Conservation (phyloP, 2,797 vertebrate species). For the Tapirus indicus region DNA sequence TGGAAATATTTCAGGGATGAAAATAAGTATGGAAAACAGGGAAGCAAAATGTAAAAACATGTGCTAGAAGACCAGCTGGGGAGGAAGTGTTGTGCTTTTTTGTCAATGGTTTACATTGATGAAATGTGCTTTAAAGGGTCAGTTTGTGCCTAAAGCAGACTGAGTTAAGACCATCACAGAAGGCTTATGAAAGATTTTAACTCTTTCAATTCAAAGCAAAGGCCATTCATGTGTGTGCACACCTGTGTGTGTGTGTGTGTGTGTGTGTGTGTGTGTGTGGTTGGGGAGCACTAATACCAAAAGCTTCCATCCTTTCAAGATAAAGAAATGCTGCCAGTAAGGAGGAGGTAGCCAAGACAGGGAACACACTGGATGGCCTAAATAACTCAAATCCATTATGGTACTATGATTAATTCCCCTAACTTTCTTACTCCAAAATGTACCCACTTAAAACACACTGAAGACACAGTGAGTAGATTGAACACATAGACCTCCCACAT, state of each 20-base stretch:
- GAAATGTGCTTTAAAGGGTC: neutral
- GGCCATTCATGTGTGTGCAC: neutral
- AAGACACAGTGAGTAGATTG: neutral
- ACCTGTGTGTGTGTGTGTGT: neutral
- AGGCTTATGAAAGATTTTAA: neutral
- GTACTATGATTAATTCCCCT: neutral
- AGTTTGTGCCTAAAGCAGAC: neutral
- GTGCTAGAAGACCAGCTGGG: neutral
- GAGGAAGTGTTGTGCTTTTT: neutral
- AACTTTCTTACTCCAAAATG: neutral
- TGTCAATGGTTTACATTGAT: neutral
- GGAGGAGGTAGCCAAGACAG: neutral
- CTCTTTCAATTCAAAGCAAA: neutral
- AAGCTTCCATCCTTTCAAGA: neutral
- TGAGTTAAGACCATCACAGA: neutral
- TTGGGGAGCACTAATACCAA: neutral
- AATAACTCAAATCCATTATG: neutral
- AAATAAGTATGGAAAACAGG: constrained; percentile 26
- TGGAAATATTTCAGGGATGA: constrained; percentile 23
- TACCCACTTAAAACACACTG: neutral
- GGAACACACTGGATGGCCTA: fast-evolving
- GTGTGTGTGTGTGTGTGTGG: fast-evolving
- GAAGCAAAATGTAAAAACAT: neutral
- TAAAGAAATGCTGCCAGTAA: neutral
- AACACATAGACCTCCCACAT: neutral